Conservation (phyloP, 2,797 vertebrate genomes). For the Peromyscus attwateri region DNA sequence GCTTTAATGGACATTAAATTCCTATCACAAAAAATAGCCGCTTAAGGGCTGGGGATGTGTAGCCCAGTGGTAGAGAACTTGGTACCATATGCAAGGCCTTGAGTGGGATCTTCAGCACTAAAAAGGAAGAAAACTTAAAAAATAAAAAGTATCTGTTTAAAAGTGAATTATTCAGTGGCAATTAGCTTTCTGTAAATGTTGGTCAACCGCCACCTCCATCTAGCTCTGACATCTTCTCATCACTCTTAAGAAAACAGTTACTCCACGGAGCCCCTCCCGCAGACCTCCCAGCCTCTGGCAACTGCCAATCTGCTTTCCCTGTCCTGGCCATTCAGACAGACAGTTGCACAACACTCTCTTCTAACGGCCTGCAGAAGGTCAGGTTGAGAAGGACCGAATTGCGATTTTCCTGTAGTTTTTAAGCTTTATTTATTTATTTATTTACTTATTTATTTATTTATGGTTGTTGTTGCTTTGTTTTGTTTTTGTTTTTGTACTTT, state of each 20-base stretch:
- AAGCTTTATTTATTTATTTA: not conserved
- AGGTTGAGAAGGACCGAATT: not conserved
- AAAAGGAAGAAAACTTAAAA: not conserved
- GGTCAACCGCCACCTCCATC: not conserved
- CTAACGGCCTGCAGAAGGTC: not conserved
- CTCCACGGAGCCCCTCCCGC: rapidly evolving
- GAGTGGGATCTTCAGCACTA: too few relatives aligned
- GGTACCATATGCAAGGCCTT: not conserved
- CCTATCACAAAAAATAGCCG: not conserved
- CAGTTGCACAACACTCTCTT: not conserved
- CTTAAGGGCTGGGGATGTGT: not conserved
- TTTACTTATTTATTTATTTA: not conserved
- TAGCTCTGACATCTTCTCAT: not conserved
- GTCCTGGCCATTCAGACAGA: not conserved
- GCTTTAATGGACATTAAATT: not conserved
- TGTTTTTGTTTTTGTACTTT: not conserved
- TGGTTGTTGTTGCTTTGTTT: not conserved
- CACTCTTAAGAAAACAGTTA: not conserved
- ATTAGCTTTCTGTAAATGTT: not conserved
- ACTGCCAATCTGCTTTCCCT: not conserved
- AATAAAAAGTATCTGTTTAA: not conserved
- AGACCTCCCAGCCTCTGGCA: not conserved
- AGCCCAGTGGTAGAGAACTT: not conserved
- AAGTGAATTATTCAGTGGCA: not conserved
- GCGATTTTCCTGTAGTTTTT: not conserved